A percentile compares a stretch with the other conserved stretches of the same genome.
Conservation (phyloP, 1,140 invertebrate species). For the Panulirus ornatus region DNA sequence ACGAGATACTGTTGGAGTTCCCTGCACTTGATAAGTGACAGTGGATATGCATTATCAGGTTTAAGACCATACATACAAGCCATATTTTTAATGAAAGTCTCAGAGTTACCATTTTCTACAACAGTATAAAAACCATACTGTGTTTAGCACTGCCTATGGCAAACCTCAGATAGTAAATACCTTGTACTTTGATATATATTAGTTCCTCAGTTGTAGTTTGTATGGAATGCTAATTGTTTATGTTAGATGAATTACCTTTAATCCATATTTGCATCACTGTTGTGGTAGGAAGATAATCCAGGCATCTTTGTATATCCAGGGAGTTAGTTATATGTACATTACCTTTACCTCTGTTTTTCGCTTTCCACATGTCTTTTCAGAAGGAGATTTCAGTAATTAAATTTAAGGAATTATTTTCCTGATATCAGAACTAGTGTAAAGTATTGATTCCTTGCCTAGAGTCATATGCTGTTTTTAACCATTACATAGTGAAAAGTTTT, state of each 20-base stretch:
- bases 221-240: not conserved
- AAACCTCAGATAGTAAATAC: slow-evolving; percentile 12
- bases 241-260: not conserved
- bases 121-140: not conserved
- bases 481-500: too few species aligned
- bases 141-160: slow-evolving; percentile 9
- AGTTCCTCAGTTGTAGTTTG: not conserved
- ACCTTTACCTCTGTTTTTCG: too few species aligned
- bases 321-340: too few species aligned
- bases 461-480: too few species aligned
- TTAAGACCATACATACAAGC: not conserved
- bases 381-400: too few species aligned
- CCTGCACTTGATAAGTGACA: not conserved
- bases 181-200: too few species aligned
- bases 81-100: not conserved
- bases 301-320: not conserved
- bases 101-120: slow-evolving; percentile 2
- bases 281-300: not conserved
- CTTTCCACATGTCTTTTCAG: too few species aligned
- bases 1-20: not conserved
- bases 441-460: too few species aligned
- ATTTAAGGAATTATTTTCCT: too few species aligned
- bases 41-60: not conserved
- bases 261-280: not conserved
- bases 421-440: too few species aligned